Evolutionary conservation across 1,140 invertebrate species (phyloP).

Genomic region (Trichonephila clavata): DNA sequence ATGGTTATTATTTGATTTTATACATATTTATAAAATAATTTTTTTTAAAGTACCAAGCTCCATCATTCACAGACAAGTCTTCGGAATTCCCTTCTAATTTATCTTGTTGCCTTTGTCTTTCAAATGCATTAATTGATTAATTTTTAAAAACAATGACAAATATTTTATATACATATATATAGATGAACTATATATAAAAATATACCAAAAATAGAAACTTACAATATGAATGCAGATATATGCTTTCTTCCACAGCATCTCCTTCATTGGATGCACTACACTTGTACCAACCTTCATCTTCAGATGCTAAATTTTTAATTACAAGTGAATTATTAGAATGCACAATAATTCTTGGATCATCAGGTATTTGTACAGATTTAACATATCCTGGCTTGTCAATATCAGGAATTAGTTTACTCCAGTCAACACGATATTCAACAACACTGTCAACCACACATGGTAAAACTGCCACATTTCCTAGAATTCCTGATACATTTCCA

Average conservation of each 20-base stretch:
- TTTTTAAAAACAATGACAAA: too few species aligned
- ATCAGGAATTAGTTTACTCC: slow-evolving; percentile 79
- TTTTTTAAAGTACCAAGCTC: too few species aligned
- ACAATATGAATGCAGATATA: slow-evolving; percentile 74
- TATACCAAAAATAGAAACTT: neutral
- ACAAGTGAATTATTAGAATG: slow-evolving; percentile 78
- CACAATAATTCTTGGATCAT: slow-evolving; percentile 71
- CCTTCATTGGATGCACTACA: slow-evolving; percentile 83
- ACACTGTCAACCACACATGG: slow-evolving; percentile 82
- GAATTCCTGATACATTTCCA: slow-evolving; percentile 81
- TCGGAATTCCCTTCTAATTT: too few species aligned
- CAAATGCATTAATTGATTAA: too few species aligned
- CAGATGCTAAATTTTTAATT: slow-evolving; percentile 78
- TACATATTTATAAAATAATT: too few species aligned
- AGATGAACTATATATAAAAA: too few species aligned
- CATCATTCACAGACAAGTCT: too few species aligned
- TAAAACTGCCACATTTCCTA: slow-evolving; percentile 81
- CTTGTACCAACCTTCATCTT: slow-evolving; percentile 82
- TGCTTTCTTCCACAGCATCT: slow-evolving; percentile 79
- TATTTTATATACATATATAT: too few species aligned
- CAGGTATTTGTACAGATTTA: slow-evolving; percentile 18
- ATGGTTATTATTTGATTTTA: too few species aligned
- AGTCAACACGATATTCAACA: slow-evolving; percentile 82
- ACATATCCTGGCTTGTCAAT: slow-evolving; percentile 44
- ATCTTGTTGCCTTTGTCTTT: too few species aligned